These are phyloP conservation scores for Cygnus atratus DNA, from an alignment of 2,113 vertebrate genomes.

Conservation along the genomic window DNA sequence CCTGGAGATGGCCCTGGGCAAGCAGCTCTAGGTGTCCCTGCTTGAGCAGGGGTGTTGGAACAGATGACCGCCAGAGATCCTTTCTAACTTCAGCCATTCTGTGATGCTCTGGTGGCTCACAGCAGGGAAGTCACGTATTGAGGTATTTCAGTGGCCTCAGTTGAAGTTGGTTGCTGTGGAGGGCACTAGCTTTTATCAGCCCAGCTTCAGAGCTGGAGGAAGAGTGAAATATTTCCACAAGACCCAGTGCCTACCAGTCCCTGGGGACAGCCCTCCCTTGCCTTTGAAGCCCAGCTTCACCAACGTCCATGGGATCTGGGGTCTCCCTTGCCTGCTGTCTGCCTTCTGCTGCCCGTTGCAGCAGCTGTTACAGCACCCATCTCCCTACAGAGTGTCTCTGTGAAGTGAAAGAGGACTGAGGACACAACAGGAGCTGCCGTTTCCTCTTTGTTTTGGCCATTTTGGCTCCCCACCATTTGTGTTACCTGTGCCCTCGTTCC, in stretches of 20 bases:
- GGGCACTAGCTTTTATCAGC: not conserved
- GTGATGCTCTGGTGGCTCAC: not conserved
- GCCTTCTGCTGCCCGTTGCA: not conserved
- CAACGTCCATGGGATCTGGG: fast-evolving
- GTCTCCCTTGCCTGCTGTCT: not conserved
- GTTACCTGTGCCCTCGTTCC: fast-evolving
- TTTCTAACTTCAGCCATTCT: not conserved
- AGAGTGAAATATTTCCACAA: not conserved
- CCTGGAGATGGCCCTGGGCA: not conserved
- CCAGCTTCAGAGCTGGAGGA: not conserved
- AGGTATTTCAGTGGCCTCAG: not conserved
- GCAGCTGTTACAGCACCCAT: not conserved
- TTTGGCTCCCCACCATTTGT: fast-evolving
- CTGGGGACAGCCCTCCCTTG: not conserved
- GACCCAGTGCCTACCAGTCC: not conserved
- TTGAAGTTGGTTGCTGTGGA: not conserved
- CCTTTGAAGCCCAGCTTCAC: not conserved
- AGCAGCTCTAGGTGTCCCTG: not conserved
- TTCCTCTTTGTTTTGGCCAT: not conserved
- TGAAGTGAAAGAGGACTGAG: not conserved
- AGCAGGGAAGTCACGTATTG: not conserved
- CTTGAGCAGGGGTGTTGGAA: not conserved
- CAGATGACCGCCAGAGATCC: not conserved
- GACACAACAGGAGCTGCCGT: not conserved
- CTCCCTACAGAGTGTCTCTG: not conserved